Conservation (phyloP, 1,140 invertebrate genomes). For the Anthonomus grandis region DNA sequence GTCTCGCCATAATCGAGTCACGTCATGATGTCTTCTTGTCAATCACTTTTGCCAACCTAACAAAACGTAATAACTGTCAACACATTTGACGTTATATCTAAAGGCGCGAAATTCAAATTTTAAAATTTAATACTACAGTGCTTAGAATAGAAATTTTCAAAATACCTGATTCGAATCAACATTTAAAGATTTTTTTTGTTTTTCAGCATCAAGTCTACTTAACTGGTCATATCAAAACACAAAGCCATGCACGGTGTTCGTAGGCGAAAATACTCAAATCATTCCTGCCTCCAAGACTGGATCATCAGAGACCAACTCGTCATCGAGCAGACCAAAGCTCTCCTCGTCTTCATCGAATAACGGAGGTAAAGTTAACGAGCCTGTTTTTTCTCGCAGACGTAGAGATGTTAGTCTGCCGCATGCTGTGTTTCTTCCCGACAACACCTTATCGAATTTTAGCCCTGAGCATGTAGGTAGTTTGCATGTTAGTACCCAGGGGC, state of each 20-base stretch:
- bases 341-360: conserved; percentile 38
- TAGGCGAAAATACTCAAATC: conserved; percentile 67
- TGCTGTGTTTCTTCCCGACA: conserved; percentile 38
- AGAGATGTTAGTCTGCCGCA: conserved; percentile 42
- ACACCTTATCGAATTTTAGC: conserved; percentile 13
- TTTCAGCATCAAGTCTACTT: conserved; percentile 73
- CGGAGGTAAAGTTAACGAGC: conserved; percentile 59
- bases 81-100: too few species aligned
- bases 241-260: conserved; percentile 77
- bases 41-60: too few species aligned
- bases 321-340: conserved; percentile 52
- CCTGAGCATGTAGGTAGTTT: conserved; percentile 33
- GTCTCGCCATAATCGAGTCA: too few species aligned
- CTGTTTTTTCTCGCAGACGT: conserved; percentile 42
- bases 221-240: conserved; percentile 77
- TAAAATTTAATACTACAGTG: too few species aligned
- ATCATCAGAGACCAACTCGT: conserved; percentile 60
- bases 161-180: too few species aligned
- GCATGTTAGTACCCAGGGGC: conserved; percentile 36
- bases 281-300: conserved; percentile 61
- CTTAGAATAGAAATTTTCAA: too few species aligned
- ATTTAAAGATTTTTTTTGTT: conserved; percentile 10
- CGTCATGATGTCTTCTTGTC: too few species aligned
- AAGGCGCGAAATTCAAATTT: too few species aligned
- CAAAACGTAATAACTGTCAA: too few species aligned